These are phyloP conservation scores for Antheraea pernyi DNA, from an alignment of 1,140 invertebrate genomes.

Conservation along the genomic window DNA sequence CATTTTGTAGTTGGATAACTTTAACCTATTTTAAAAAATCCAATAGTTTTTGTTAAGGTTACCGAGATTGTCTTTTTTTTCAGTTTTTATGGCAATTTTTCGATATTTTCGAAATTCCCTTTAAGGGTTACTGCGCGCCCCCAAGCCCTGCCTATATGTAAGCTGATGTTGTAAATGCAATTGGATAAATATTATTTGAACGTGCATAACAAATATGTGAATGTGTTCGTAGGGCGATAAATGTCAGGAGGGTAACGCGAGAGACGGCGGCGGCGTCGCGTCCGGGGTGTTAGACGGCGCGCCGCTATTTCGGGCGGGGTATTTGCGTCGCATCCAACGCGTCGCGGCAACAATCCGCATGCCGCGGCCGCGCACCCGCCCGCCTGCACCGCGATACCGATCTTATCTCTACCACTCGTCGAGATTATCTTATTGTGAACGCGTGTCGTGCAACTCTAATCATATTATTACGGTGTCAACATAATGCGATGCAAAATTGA, in stretches of 20 bases:
- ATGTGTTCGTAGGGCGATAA: slow-evolving; percentile 26
- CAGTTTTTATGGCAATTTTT: no score
- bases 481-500: not conserved
- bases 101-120: no score
- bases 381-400: slow-evolving; percentile 40
- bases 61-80: no score
- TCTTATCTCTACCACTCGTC: slow-evolving; percentile 37
- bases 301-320: slow-evolving; percentile 62
- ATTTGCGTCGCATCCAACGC: slow-evolving; percentile 53
- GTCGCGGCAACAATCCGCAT: slow-evolving; percentile 50
- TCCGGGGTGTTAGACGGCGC: slow-evolving; percentile 62
- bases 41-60: no score
- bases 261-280: slow-evolving; percentile 24
- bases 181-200: no score
- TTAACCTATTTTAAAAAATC: no score
- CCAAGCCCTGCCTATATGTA: no score
- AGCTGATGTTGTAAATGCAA: no score
- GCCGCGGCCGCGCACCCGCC: slow-evolving; percentile 17
- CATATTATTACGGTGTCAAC: not conserved
- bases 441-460: not conserved
- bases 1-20: no score
- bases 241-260: slow-evolving; percentile 16
- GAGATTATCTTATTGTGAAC: slow-evolving; percentile 3
- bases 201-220: slow-evolving; percentile 25
- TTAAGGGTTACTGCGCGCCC: no score